Base-by-base conservation (phyloP, 2,113 vertebrate species). In the Drymodes brunneopygia region DNA sequence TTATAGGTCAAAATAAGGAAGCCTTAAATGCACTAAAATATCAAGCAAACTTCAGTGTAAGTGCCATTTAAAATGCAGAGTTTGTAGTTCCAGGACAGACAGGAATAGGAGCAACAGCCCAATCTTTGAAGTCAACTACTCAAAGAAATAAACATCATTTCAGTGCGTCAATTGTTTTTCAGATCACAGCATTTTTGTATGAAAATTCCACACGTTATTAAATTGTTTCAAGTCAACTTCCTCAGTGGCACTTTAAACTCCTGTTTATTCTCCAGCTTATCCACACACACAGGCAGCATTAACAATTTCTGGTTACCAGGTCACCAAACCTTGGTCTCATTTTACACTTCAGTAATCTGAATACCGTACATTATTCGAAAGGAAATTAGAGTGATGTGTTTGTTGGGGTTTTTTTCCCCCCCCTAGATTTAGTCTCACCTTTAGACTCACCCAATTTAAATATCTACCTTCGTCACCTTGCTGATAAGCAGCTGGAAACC, bases 281-380 rank as follows among this genome's bases (percentile, higher is more conserved):
- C 80, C 84, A 86, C 81, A 82, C 62, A 88, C 90, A 81, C 23
- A 45, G 56, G 40, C 61, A 64, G 62, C 69, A 42, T 44, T 77
- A 94, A 84, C 92, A 90, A 92, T 48, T 93, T 88, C 94, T 94
- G 75, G 88, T 93, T 94, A 96, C 71, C 88, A 90, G 92, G 92
- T 95, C 92, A 93, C 84, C 88, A 95, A 94, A 92, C 79, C 88
- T 83, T 36, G 60, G 79, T 66, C 93, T 96, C 88, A 74, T 97
- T 95, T 94, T 94, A 95, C 90, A 93, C 95, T 71, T 93, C 92
- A 93, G 88, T 88, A 88, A 86, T 71, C 71, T 74, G 90, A 95
- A 97, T 56, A 44, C 51, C 44, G 47, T 27, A 60, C 25, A 16
- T 88, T 86, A 93, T 83, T 81, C 62, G 69, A 90, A 74, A 90